These are phyloP conservation scores for Garra rufa DNA, from an alignment of 2,113 vertebrate genomes.

Conservation along the genomic window DNA sequence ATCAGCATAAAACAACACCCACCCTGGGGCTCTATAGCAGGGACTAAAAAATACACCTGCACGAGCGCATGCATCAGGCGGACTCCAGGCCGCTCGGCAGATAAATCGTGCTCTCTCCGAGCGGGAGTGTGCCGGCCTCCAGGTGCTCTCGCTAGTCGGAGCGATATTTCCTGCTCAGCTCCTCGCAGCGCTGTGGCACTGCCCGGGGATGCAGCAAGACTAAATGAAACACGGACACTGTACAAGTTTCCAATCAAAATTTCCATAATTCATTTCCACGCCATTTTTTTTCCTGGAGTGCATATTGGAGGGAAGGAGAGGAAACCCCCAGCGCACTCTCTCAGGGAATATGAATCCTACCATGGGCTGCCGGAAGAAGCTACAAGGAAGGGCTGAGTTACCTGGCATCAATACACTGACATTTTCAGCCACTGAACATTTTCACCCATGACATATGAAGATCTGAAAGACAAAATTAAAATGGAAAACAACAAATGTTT, in stretches of 20 bases:
- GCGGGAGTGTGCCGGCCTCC: constrained; percentile 69
- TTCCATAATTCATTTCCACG: constrained; percentile 85
- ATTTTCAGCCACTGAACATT: not conserved
- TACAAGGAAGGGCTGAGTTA: constrained; percentile 17
- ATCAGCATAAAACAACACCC: constrained; percentile 51
- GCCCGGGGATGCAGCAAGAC: constrained; percentile 73
- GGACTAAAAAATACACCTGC: constrained; percentile 81
- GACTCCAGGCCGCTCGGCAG: constrained; percentile 75
- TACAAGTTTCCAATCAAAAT: constrained; percentile 83
- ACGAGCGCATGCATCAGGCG: constrained; percentile 77
- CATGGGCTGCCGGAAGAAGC: constrained; percentile 67
- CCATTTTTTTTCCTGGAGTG: constrained; percentile 75
- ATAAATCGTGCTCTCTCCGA: constrained; percentile 77
- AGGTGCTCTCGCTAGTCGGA: constrained; percentile 73
- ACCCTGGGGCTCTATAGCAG: constrained; percentile 62
- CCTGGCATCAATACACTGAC: not conserved
- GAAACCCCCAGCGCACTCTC: constrained; percentile 72
- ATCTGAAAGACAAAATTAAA: not conserved
- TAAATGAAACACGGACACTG: constrained; percentile 80
- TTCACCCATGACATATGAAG: not conserved
- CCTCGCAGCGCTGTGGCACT: constrained; percentile 70
- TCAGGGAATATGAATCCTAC: constrained; percentile 67
- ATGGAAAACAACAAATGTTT: too few species aligned
- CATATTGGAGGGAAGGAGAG: constrained; percentile 75
- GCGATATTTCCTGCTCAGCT: constrained; percentile 77